A percentile compares a stretch with the other conserved stretches of the same genome.
Evolutionary conservation across 2,113 vertebrate species (phyloP).

Genomic region (Microcebus jonahi): DNA sequence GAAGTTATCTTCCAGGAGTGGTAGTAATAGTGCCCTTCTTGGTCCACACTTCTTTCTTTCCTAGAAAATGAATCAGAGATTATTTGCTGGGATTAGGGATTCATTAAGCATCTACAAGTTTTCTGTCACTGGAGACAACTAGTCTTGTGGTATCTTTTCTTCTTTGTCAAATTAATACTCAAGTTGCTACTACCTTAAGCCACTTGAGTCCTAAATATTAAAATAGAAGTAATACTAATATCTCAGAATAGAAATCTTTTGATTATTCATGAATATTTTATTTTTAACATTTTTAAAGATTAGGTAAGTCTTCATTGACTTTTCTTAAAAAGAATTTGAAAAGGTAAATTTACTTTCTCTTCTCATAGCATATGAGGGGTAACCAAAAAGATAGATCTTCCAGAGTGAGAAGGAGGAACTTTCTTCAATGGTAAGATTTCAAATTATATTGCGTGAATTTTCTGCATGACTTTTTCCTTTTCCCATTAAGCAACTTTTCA

Average conservation of each 20-base stretch:
- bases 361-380: constrained; percentile 59
- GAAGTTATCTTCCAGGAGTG: background rate
- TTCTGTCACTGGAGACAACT: background rate
- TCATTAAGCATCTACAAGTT: background rate
- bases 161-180: background rate
- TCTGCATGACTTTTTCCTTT: background rate
- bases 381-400: constrained; percentile 80
- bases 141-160: background rate
- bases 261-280: constrained; percentile 11
- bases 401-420: constrained; percentile 75
- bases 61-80: background rate
- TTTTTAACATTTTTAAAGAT: background rate
- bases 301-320: background rate
- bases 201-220: constrained; percentile 5
- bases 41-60: background rate
- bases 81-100: background rate
- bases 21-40: background rate
- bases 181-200: background rate
- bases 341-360: constrained; percentile 61
- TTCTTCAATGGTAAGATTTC: constrained; percentile 81
- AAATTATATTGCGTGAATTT: background rate
- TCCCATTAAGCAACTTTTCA: background rate
- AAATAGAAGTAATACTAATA: background rate
- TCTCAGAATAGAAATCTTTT: constrained; percentile 29
- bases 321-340: constrained; percentile 41